Evolutionary conservation across 2,888 invertebrate species (phyloP).

Genomic region (Volucella bombylans): DNA sequence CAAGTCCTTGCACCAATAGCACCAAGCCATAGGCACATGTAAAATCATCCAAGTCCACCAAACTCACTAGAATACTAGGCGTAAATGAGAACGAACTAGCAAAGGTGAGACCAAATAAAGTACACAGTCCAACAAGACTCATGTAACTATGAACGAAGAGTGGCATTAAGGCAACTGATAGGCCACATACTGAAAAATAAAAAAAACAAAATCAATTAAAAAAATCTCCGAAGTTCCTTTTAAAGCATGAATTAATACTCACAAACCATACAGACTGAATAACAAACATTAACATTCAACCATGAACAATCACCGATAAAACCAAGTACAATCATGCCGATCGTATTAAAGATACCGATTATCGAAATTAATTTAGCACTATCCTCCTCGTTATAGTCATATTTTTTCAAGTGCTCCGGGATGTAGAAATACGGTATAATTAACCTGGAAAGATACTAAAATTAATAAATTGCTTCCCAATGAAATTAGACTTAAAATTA

Average conservation of each 20-base stretch:
- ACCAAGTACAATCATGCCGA: constrained; percentile 94
- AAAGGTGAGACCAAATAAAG: constrained; percentile 93
- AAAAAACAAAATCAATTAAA: neutral
- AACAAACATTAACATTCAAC: constrained; percentile 91
- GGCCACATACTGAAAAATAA: constrained; percentile 79
- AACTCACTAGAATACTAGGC: constrained; percentile 92
- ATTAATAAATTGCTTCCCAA: too few relatives aligned
- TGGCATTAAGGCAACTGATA: constrained; percentile 81
- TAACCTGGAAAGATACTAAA: constrained; percentile 86
- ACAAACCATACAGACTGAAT: constrained; percentile 89
- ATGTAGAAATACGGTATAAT: constrained; percentile 98
- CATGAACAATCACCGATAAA: constrained; percentile 94
- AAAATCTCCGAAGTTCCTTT: neutral
- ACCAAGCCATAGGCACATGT: constrained; percentile 96
- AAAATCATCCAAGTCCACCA: constrained; percentile 94
- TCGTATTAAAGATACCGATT: constrained; percentile 94
- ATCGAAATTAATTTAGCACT: constrained; percentile 92
- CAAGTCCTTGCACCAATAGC: constrained; percentile 94
- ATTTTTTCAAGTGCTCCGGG: constrained; percentile 90
- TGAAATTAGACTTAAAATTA: constrained; percentile 77
- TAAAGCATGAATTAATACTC: constrained; percentile 73
- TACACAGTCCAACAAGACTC: constrained; percentile 81
- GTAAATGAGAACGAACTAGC: constrained; percentile 96
- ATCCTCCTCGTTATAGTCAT: constrained; percentile 87
- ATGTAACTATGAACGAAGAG: constrained; percentile 78